phyloP scores from a whole-genome alignment of 2,888 invertebrate genomes.

The Temnothorax ravouxi region DNA sequence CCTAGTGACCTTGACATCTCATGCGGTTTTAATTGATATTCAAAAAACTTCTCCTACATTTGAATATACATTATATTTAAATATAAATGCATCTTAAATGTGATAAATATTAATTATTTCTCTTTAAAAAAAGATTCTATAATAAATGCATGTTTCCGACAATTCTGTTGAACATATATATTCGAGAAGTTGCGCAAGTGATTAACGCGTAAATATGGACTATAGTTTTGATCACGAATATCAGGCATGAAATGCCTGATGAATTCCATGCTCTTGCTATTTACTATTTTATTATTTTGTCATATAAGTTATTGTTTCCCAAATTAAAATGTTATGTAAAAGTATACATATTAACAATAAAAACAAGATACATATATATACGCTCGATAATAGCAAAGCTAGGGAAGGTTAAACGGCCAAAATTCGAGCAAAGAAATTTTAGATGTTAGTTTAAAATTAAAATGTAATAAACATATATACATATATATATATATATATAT shows the following conservation, averaged over 20 bases:
- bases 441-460: too few species aligned
- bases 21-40: neutral
- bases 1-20: neutral
- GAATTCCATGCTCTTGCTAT: neutral
- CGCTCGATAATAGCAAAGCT: too few species aligned
- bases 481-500: too few species aligned
- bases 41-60: neutral
- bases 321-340: neutral
- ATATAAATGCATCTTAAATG: neutral
- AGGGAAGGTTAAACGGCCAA: too few species aligned
- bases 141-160: too few species aligned
- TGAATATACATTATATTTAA: neutral
- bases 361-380: too few species aligned
- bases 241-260: neutral
- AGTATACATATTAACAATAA: neutral
- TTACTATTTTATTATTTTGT: neutral
- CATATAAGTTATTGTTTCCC: neutral
- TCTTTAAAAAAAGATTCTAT: too few species aligned
- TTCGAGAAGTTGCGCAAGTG: neutral
- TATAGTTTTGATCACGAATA: neutral
- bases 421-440: too few species aligned
- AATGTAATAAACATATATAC: too few species aligned
- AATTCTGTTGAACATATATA: neutral
- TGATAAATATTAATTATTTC: neutral
- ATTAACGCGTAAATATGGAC: neutral